phyloP scores from a whole-genome alignment of 2,888 invertebrate species.

The Drosophila leonis region DNA sequence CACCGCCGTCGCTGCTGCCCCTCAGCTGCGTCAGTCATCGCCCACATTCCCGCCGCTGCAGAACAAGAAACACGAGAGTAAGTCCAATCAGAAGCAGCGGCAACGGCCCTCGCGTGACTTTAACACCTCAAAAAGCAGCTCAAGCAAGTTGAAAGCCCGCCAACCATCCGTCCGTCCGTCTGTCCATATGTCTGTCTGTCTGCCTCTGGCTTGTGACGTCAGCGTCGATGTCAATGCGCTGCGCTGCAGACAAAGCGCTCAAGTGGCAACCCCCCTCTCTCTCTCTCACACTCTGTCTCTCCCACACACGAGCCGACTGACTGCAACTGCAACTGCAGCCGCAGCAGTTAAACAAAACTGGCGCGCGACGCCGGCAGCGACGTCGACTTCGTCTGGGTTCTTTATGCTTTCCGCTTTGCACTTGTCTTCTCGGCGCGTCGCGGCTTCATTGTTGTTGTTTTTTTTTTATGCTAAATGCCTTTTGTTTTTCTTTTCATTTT shows the following conservation, averaged over 20 bases:
- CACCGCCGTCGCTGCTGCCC: slow-evolving; percentile 25
- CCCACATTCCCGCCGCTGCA: slow-evolving; percentile 58
- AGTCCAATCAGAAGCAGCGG: slow-evolving; percentile 37
- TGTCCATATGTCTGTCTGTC: slow-evolving; percentile 5
- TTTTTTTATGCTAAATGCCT: slow-evolving; percentile 71
- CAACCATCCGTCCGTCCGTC: neutral
- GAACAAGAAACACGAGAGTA: slow-evolving; percentile 74
- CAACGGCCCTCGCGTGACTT: slow-evolving; percentile 50
- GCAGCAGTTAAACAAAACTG: slow-evolving; percentile 55
- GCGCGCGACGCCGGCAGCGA: slow-evolving; percentile 50
- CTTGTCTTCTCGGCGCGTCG: slow-evolving; percentile 70
- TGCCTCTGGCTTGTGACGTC: slow-evolving; percentile 57
- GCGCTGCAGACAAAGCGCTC: slow-evolving; percentile 58
- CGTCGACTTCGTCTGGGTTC: slow-evolving; percentile 56
- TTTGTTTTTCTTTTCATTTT: slow-evolving; percentile 55
- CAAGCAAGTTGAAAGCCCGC: slow-evolving; percentile 44
- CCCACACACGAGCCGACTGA: slow-evolving; percentile 18
- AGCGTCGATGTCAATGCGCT: slow-evolving; percentile 76
- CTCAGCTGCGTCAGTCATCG: slow-evolving; percentile 48
- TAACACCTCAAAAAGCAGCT: slow-evolving; percentile 70
- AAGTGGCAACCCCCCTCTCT: neutral
- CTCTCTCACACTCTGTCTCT: neutral
- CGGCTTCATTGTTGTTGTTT: slow-evolving; percentile 5
- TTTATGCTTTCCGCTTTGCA: slow-evolving; percentile 75
- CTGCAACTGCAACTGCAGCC: slow-evolving; percentile 34